Percentiles rank a stretch among this genome's conserved stretches.
Conservation (phyloP, 1,140 invertebrate species). For the Saccostrea echinata region DNA sequence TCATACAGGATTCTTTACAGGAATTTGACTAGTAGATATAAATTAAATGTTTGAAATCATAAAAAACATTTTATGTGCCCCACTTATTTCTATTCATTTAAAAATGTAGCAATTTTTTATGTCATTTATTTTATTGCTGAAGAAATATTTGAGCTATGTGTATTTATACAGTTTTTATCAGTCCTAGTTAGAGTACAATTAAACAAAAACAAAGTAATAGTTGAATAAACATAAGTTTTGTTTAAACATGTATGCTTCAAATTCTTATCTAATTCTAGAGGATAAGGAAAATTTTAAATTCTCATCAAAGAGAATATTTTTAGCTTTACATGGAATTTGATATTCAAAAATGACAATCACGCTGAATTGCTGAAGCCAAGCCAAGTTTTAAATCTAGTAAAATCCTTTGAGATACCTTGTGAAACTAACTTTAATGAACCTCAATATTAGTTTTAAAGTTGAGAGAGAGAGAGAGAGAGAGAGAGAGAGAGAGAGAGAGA, state of each 20-base stretch:
- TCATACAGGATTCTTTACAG: not conserved
- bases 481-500: not conserved
- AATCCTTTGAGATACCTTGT: not conserved
- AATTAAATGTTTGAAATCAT: not conserved
- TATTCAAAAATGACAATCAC: constrained; percentile 31
- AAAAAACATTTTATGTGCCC: not conserved
- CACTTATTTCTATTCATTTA: not conserved
- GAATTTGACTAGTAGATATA: not conserved
- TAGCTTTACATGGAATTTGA: constrained; percentile 20
- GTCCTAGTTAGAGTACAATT: not conserved
- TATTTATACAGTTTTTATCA: not conserved
- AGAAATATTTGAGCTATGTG: not conserved
- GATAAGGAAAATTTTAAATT: not conserved
- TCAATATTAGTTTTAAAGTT: not conserved
- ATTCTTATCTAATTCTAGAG: not conserved
- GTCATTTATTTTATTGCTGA: not conserved
- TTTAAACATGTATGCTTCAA: not conserved
- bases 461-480: not conserved
- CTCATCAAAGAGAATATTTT: constrained; percentile 28
- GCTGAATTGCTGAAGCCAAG: not conserved
- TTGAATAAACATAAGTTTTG: constrained; percentile 4
- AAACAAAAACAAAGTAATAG: not conserved
- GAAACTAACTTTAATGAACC: not conserved
- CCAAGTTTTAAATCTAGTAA: constrained; percentile 19
- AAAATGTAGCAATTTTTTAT: not conserved